Evolutionary conservation across 2,113 vertebrate species (phyloP).

Genomic region (Calypte anna): DNA sequence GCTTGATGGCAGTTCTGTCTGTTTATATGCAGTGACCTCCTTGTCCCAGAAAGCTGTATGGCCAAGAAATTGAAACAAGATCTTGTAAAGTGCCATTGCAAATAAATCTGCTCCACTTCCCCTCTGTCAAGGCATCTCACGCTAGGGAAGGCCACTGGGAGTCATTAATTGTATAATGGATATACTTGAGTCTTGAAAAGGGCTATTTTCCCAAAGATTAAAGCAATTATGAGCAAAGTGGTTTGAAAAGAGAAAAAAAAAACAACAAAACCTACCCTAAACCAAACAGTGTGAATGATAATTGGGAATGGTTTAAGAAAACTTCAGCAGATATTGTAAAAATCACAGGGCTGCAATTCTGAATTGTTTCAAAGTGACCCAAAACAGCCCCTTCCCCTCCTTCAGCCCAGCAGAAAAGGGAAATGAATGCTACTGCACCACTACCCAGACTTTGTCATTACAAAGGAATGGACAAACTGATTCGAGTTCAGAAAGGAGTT

Average conservation of each 20-base stretch:
- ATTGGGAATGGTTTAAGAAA: background rate
- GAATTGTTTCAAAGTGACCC: background rate
- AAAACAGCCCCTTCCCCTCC: background rate
- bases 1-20: background rate
- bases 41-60: slow-evolving; percentile 39
- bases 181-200: slow-evolving; percentile 46
- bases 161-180: slow-evolving; percentile 58
- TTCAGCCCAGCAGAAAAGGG: background rate
- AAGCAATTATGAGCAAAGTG: slow-evolving; percentile 56
- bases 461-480: background rate
- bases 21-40: slow-evolving; percentile 27
- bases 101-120: slow-evolving; percentile 70
- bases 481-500: background rate
- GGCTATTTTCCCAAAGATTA: slow-evolving; percentile 65
- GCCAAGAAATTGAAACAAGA: slow-evolving; percentile 67
- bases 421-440: background rate
- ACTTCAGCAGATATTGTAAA: background rate
- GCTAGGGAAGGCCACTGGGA: slow-evolving; percentile 64
- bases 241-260: background rate
- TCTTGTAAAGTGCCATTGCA: slow-evolving; percentile 59
- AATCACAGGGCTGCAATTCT: background rate
- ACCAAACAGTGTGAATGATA: background rate
- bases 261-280: background rate
- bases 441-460: background rate
- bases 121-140: slow-evolving; percentile 61